These are phyloP conservation scores for Erpobdella octoculata DNA, from an alignment of 2,888 invertebrate species.

Conservation along the genomic window DNA sequence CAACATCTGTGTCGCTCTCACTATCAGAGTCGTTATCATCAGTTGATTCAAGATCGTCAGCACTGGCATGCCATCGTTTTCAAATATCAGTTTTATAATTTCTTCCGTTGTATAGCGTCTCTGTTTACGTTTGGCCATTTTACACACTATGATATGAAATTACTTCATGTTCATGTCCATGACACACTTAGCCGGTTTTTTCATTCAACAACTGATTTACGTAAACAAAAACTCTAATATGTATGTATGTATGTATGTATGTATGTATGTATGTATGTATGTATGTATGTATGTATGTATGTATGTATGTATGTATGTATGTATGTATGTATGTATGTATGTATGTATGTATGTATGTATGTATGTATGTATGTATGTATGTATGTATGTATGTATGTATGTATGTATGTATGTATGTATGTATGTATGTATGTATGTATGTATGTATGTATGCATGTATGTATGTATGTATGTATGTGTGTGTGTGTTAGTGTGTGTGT, in stretches of 20 bases:
- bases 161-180: no score
- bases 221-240: not conserved
- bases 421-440: constrained; percentile 10
- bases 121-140: no score
- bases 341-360: constrained; percentile 20
- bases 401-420: constrained; percentile 9
- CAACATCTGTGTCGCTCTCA: no score
- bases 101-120: no score
- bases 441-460: constrained; percentile 1
- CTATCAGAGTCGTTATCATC: no score
- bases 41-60: no score
- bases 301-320: constrained; percentile 27
- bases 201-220: no score
- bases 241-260: constrained; percentile 29
- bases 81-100: no score
- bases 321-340: constrained; percentile 26
- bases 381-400: constrained; percentile 15
- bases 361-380: constrained; percentile 18
- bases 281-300: constrained; percentile 29
- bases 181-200: no score
- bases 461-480: constrained; percentile 1
- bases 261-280: constrained; percentile 29
- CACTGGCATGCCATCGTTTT: not conserved
- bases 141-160: no score
- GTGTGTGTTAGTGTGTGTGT: no score